Evolutionary conservation across 2,113 vertebrate genomes (phyloP), one percentile per base, ranked within the genome.

Genomic region (Geococcyx californianus): DNA sequence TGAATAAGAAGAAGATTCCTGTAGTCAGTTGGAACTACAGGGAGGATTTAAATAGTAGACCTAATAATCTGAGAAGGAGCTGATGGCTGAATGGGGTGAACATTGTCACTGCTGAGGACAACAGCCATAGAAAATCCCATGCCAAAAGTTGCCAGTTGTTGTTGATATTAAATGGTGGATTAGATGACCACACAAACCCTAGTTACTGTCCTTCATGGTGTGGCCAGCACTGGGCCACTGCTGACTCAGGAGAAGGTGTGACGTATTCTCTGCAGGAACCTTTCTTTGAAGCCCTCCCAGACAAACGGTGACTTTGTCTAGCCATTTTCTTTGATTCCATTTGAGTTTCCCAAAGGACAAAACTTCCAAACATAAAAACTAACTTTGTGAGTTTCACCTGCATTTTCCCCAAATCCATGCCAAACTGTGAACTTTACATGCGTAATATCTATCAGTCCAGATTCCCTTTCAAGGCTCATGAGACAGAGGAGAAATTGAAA

Each of bases 1-100:
- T 92, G 96, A 94, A 95, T 96, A 93, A 86, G 95, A 90, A 94
- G 94, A 96, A 94, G 92, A 90, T 90, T 97, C 86, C 83, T 92
- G 90, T 90, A 93, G 93, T 81, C 96, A 78, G 1, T 82, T 87
- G 80, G 77, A 96, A 76, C 68, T 95, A 95, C 69, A 92, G 69
- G 73, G 79, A 84, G 80, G 64, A 89, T 96, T 93, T 94, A 84
- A 96, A 92, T 49, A 87, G 92, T 93, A 94, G 92, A 60, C 76
- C 86, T 64, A 20, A 84, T 76, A 84, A 93, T 51, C 60, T 54
- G 94, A 86, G 68, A 44, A 83, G 60, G 68, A 76, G 58, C 47
- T 36, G 52, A 55, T 80, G 77, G 40, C 40, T 42, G 40, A 42
- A 2, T 31, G 36, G 78, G 42, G 55, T 86, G 88, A 84, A 19